phyloP scores from a whole-genome alignment of 2,797 vertebrate genomes.

The Silurus aristotelis region DNA sequence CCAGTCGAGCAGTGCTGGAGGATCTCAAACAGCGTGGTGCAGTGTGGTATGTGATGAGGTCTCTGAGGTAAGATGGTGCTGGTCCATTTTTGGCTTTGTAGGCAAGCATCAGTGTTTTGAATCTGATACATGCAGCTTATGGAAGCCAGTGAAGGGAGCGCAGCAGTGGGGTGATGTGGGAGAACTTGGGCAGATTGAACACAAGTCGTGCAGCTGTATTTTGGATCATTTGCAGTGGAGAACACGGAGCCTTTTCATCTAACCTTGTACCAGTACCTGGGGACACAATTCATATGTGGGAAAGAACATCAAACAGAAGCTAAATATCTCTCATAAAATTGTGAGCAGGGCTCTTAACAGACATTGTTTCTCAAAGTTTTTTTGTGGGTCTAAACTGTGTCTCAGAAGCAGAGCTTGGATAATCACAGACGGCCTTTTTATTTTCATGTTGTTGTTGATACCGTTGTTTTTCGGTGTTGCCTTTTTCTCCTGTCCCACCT shows the following conservation, averaged over 20 bases:
- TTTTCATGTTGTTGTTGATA: conserved; percentile 62
- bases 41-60: too few species aligned
- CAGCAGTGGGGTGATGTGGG: too few species aligned
- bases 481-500: conserved; percentile 67
- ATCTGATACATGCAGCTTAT: too few species aligned
- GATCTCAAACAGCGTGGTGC: too few species aligned
- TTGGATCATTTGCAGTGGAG: too few species aligned
- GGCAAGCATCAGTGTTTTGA: too few species aligned
- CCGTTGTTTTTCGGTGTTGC: conserved; percentile 58
- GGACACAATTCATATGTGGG: conserved; percentile 25
- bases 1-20: too few species aligned
- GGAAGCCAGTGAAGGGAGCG: too few species aligned
- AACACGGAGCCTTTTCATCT: background rate
- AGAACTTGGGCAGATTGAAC: too few species aligned
- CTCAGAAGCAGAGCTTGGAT: conserved; percentile 61
- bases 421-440: conserved; percentile 67
- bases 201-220: too few species aligned
- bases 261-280: background rate
- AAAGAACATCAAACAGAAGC: conserved; percentile 20
- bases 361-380: conserved; percentile 65
- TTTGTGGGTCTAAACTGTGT: conserved; percentile 53
- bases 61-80: too few species aligned
- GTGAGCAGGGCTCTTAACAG: conserved; percentile 54
- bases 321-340: conserved; percentile 56
- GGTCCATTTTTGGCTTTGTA: too few species aligned